Evolutionary conservation across 2,797 vertebrate species (phyloP), one percentile per base, ranked within the genome.

Genomic region (Rhynchonycteris naso): DNA sequence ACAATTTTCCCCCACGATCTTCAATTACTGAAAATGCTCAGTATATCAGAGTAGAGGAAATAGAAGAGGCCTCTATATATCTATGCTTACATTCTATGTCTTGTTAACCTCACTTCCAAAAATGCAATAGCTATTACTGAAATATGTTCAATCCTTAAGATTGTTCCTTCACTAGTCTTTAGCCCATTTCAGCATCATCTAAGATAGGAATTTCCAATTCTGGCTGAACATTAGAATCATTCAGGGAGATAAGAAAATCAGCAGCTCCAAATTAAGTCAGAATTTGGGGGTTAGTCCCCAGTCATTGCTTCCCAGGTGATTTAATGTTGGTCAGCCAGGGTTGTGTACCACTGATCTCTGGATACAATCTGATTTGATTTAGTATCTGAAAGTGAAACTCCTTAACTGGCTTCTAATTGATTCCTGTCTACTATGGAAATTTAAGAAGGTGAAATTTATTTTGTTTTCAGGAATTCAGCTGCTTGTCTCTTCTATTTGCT

Each of bases 401-500:
- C 94, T 75, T 38, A 52, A 78, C 28, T 43, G 19, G 63, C 15
- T 92, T 84, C 21, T 7, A 26, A 35, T 65, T 79, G 72, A 66
- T 71, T 84, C n/a, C 30, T 74, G 58, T 14, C 3, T 88, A 63
- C 52, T 86, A 16, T 88, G 58, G 74, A 96, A 86, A 28, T 66
- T 92, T 88, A 82, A n/a, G 7, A 82, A 72, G 33, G 28, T 61
- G 43, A 71, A 56, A 63, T 76, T 74, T 59, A 80, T 90, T 93
- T 92, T 69, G 35, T 56, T 76, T 88, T 11, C 38, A 61, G 33
- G 35, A 95, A 78, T 58, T n/a, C 30, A 56, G 5, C 10, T 30
- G 16, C 7, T 93, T 59, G 4, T 9, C 52, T 83, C 47, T 81
- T 80, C 33, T 28, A 30, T 65, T 58, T 81, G 43, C 50, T 58